Conservation (phyloP, 2,797 vertebrate genomes). For the Poecilia gillii region DNA sequence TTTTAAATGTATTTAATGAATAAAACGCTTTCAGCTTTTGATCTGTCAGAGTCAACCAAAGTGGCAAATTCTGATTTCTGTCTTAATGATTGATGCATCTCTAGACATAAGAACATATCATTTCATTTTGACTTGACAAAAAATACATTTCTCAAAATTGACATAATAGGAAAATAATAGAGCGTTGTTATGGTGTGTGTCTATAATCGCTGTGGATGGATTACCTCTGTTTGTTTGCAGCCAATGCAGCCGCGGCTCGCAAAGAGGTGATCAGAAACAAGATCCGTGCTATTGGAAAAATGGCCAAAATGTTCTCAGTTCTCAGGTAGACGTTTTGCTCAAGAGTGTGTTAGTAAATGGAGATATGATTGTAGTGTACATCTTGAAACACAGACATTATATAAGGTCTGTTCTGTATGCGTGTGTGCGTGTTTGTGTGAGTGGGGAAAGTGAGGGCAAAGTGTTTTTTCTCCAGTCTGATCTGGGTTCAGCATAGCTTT, state of each 20-base stretch:
- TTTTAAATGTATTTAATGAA: not conserved
- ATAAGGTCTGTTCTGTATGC: not conserved
- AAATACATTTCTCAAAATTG: not conserved
- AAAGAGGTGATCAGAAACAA: slow-evolving; percentile 89
- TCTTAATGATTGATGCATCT: not conserved
- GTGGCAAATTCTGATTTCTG: not conserved
- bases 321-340: slow-evolving; percentile 77
- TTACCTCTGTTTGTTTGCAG: slow-evolving; percentile 59
- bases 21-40: not conserved
- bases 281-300: slow-evolving; percentile 87
- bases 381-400: slow-evolving; percentile 1
- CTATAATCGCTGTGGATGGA: not conserved
- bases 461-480: slow-evolving; percentile 16
- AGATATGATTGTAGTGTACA: not conserved
- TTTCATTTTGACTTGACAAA: not conserved
- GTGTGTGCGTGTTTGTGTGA: not conserved
- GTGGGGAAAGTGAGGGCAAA: slow-evolving; percentile 1
- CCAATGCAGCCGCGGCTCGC: slow-evolving; percentile 84
- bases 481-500: slow-evolving; percentile 30
- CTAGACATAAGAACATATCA: not conserved
- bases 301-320: slow-evolving; percentile 88
- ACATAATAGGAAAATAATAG: not conserved
- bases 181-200: not conserved
- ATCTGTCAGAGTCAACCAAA: not conserved
- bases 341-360: not conserved